Evolutionary conservation across 2,888 invertebrate genomes (phyloP).

Genomic region (Tortricodes alternella): DNA sequence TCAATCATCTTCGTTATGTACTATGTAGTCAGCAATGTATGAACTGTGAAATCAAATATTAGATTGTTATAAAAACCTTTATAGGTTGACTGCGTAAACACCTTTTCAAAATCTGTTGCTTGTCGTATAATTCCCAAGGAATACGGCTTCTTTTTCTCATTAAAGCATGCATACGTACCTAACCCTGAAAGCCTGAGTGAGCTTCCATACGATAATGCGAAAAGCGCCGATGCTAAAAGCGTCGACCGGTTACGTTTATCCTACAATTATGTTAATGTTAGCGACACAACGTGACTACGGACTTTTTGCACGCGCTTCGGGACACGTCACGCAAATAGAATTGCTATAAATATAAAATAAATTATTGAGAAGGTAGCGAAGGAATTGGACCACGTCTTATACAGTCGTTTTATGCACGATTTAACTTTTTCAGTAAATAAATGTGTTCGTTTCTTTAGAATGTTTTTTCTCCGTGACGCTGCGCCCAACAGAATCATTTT

Average conservation of each 20-base stretch:
- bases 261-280: constrained; percentile 27
- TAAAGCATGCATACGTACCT: too few species aligned
- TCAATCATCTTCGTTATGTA: too few species aligned
- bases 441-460: not conserved
- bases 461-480: not conserved
- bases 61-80: too few species aligned
- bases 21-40: too few species aligned
- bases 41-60: too few species aligned
- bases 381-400: not conserved
- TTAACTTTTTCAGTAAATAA: not conserved
- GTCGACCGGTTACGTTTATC: constrained; percentile 19
- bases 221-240: constrained; percentile 7
- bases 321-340: not conserved
- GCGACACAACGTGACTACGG: constrained; percentile 18
- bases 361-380: not conserved
- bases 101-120: too few species aligned
- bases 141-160: too few species aligned
- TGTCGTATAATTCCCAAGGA: too few species aligned
- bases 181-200: not conserved
- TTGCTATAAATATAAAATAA: not conserved
- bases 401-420: too few species aligned
- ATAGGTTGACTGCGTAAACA: too few species aligned
- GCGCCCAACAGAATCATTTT: too few species aligned
- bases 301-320: constrained; percentile 8
- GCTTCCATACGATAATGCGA: not conserved